Conservation (phyloP, 1,140 invertebrate species). For the Euura lappo region DNA sequence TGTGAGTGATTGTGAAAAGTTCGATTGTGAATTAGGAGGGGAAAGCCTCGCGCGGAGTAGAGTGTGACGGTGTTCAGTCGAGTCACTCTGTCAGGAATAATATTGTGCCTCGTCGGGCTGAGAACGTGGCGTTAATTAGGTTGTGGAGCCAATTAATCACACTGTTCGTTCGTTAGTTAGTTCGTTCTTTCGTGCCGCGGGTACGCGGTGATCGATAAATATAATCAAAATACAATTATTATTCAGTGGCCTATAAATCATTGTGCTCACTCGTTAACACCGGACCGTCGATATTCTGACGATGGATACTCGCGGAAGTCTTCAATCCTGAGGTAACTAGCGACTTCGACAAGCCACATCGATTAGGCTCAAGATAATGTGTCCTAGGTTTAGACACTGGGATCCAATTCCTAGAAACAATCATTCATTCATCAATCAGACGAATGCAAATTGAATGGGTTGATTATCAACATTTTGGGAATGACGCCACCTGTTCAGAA, state of each 20-base stretch:
- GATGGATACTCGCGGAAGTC: not conserved
- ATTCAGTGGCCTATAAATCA: not conserved
- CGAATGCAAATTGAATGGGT: too few relatives aligned
- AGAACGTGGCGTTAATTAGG: not conserved
- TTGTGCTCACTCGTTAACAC: not conserved
- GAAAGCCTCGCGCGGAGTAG: too few relatives aligned
- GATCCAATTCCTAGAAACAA: too few relatives aligned
- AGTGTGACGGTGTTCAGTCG: too few relatives aligned
- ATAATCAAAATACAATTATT: conserved; percentile 3
- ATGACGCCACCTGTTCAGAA: too few relatives aligned
- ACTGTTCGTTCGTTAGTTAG: not conserved
- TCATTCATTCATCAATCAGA: too few relatives aligned
- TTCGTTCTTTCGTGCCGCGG: not conserved
- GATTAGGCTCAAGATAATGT: too few relatives aligned
- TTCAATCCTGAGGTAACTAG: not conserved
- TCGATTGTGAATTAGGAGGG: too few relatives aligned
- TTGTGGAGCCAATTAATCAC: not conserved
- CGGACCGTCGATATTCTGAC: not conserved
- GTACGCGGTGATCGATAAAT: not conserved
- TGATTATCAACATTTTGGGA: too few relatives aligned
- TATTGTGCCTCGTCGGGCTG: not conserved
- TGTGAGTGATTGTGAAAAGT: too few relatives aligned
- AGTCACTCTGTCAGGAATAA: not conserved
- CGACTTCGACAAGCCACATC: too few relatives aligned
- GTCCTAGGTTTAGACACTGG: too few relatives aligned